Conservation (phyloP, 2,113 vertebrate species). For the Phaethon lepturus region DNA sequence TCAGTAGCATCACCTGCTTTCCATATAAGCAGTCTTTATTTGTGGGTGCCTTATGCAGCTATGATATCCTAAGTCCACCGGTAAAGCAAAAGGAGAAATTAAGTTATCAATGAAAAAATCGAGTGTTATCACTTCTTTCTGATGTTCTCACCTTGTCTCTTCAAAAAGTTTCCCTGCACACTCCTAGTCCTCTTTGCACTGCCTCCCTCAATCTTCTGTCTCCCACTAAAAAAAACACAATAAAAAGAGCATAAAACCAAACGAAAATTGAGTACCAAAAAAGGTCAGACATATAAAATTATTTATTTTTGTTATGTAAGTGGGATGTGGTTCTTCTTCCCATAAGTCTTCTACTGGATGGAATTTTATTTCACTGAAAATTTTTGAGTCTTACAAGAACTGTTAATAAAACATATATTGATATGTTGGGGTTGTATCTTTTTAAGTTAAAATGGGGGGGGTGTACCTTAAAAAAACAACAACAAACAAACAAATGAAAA, state of each 20-base stretch:
- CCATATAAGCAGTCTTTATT: neutral
- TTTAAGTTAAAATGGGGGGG: neutral
- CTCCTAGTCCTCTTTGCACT: neutral
- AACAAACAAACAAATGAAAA: accelerated
- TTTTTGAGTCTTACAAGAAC: neutral
- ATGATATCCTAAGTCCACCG: neutral
- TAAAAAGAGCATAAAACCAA: neutral
- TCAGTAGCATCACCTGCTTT: constrained; percentile 11
- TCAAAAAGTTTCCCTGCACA: neutral
- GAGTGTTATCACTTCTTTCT: neutral
- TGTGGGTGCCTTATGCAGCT: neutral
- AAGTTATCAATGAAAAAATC: neutral
- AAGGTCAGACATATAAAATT: neutral
- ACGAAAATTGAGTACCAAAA: neutral
- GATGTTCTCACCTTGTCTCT: neutral
- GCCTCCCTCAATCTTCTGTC: neutral
- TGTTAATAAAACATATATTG: neutral
- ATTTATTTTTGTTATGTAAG: neutral
- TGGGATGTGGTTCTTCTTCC: neutral
- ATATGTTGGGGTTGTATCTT: neutral
- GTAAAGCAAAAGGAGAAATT: constrained; percentile 9
- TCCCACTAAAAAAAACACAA: neutral
- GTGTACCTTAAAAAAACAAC: neutral
- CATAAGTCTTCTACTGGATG: neutral
- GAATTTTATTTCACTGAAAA: neutral